Percentiles rank a stretch among this genome's conserved stretches.
Conservation (phyloP, 92 coral and sea anemone species). For the Montipora capitata region DNA sequence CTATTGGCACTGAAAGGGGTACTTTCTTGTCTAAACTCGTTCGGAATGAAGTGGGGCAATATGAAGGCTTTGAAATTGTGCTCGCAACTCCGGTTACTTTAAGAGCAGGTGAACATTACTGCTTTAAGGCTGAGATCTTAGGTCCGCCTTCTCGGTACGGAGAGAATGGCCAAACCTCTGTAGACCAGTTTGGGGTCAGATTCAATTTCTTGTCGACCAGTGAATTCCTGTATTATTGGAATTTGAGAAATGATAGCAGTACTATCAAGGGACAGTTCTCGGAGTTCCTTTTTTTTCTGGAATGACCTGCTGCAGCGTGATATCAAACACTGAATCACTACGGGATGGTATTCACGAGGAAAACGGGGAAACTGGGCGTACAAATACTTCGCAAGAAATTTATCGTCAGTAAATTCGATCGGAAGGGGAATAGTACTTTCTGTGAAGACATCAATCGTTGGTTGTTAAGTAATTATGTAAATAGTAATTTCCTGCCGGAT, state of each 20-base stretch:
- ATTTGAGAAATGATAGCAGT: background rate
- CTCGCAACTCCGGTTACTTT: background rate
- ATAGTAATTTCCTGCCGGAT: too few relatives aligned
- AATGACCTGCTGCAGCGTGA: background rate
- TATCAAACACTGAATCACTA: background rate
- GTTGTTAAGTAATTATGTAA: too few relatives aligned
- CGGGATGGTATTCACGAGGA: too few relatives aligned
- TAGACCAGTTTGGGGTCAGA: background rate
- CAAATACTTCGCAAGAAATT: too few relatives aligned
- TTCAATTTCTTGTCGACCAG: background rate
- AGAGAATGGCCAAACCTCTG: background rate
- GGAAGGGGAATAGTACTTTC: too few relatives aligned
- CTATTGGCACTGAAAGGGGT: background rate
- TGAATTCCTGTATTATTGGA: background rate
- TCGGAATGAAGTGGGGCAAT: background rate
- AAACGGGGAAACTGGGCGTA: too few relatives aligned
- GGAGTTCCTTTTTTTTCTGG: background rate
- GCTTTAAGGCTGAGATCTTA: background rate
- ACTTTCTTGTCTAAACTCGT: background rate
- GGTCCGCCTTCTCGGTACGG: constrained; percentile 4
- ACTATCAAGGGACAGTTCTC: background rate
- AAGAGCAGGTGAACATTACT: background rate
- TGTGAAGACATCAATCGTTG: too few relatives aligned
- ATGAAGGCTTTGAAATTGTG: background rate
- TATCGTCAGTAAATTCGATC: too few relatives aligned